phyloP scores from a whole-genome alignment of 2,888 invertebrate genomes.

The Pammene fasciana region DNA sequence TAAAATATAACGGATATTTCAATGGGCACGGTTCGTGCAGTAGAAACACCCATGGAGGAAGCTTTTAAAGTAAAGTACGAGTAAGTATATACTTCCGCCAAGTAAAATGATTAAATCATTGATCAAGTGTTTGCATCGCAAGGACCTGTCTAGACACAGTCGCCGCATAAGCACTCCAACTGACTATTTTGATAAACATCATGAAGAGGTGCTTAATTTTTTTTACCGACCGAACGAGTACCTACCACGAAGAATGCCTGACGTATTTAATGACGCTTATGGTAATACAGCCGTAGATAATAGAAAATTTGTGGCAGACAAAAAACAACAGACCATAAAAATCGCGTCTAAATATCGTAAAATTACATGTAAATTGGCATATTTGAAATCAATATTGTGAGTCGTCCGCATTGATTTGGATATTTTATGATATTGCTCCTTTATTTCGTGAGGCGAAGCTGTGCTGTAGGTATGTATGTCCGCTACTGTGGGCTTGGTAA shows the following conservation, averaged over 20 bases:
- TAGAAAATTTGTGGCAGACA: constrained; percentile 51
- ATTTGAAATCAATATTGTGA: constrained; percentile 71
- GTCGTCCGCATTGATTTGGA: constrained; percentile 64
- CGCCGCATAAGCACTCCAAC: constrained; percentile 24
- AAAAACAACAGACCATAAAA: constrained; percentile 60
- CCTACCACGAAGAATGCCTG: constrained; percentile 35
- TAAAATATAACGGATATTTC: too few species aligned
- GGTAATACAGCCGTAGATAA: constrained; percentile 40
- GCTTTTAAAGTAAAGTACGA: background rate
- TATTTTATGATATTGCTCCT: constrained; percentile 65
- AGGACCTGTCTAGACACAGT: constrained; percentile 37
- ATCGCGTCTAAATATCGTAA: constrained; percentile 50
- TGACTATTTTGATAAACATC: constrained; percentile 23
- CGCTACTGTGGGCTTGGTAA: constrained; percentile 57
- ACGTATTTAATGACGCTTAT: constrained; percentile 43
- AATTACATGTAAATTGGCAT: constrained; percentile 72
- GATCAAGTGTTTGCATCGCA: constrained; percentile 22
- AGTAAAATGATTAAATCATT: constrained; percentile 17
- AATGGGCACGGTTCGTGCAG: background rate
- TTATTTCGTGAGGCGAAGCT: constrained; percentile 51
- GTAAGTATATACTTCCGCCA: constrained; percentile 2
- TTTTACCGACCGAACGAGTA: constrained; percentile 5
- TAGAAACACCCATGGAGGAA: background rate
- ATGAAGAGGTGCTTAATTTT: constrained; percentile 27
- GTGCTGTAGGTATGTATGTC: constrained; percentile 47